A percentile compares a stretch with the other conserved stretches of the same genome.
These are phyloP conservation scores for Acanthoscelides obtectus DNA, from an alignment of 2,888 invertebrate genomes.

Conservation along the genomic window DNA sequence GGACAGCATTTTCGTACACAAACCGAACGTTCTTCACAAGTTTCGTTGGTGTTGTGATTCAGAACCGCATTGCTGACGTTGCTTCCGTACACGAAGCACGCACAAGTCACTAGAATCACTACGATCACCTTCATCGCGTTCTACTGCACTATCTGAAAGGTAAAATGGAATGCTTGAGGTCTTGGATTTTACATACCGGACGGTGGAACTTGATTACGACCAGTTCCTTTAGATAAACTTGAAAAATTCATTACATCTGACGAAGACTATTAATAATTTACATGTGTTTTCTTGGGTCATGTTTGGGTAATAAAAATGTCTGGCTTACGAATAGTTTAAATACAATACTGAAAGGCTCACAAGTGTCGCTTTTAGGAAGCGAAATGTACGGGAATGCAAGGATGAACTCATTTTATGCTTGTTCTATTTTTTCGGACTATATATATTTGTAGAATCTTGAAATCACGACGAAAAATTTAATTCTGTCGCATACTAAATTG, in stretches of 20 bases:
- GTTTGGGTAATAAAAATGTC: not conserved
- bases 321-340: not conserved
- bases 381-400: no score
- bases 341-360: not conserved
- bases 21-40: conserved; percentile 6
- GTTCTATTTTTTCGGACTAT: no score
- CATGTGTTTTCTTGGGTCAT: not conserved
- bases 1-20: conserved; percentile 29
- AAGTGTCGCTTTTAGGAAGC: no score
- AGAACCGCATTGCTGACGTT: conserved; percentile 2
- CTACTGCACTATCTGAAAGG: conserved; percentile 1
- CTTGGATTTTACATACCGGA: not conserved
- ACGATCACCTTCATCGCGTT: conserved; percentile 3
- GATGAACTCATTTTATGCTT: no score
- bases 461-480: not conserved
- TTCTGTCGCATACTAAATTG: not conserved
- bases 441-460: no score
- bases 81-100: not conserved
- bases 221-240: conserved; percentile 6
- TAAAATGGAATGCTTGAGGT: not conserved
- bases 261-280: not conserved
- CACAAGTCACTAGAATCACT: not conserved
- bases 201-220: conserved; percentile 5
- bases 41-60: conserved; percentile 16
- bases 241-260: not conserved